Conservation (phyloP, 2,888 invertebrate species). For the Drosophila leonis region DNA sequence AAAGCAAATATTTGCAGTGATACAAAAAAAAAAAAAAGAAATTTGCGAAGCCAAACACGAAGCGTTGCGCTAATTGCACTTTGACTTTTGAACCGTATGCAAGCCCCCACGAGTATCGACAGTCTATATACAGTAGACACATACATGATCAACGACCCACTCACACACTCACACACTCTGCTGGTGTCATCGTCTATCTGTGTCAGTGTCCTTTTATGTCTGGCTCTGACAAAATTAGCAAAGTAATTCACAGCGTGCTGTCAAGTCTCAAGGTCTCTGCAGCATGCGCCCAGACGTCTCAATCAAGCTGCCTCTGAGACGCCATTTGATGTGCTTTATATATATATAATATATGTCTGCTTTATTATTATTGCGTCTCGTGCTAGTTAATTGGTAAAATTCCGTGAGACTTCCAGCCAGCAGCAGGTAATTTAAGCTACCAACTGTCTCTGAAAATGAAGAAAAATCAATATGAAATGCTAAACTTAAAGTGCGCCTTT, state of each 20-base stretch:
- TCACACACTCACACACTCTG: constrained; percentile 12
- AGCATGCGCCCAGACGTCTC: constrained; percentile 33
- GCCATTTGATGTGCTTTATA: constrained; percentile 42
- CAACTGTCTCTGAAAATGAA: background rate
- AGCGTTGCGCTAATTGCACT: constrained; percentile 72
- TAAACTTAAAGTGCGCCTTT: constrained; percentile 8
- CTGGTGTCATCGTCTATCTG: constrained; percentile 13
- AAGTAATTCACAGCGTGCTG: constrained; percentile 56
- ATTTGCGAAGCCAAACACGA: constrained; percentile 15
- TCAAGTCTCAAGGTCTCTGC: constrained; percentile 46
- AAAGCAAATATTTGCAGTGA: constrained; percentile 78
- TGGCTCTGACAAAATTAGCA: constrained; percentile 61
- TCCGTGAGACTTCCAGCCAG: background rate
- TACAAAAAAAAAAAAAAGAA: constrained; percentile 42
- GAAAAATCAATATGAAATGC: constrained; percentile 23
- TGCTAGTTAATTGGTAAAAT: constrained; percentile 36
- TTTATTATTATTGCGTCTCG: constrained; percentile 23
- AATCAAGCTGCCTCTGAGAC: constrained; percentile 22
- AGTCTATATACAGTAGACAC: constrained; percentile 8
- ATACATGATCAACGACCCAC: constrained; percentile 30
- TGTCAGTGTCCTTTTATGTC: constrained; percentile 29
- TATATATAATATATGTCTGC: background rate
- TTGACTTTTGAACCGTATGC: constrained; percentile 69
- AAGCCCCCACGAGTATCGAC: constrained; percentile 20
- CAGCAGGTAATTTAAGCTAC: constrained; percentile 4